Evolutionary conservation across 1,140 invertebrate genomes (phyloP).

Genomic region (Diachasma alloeum): DNA sequence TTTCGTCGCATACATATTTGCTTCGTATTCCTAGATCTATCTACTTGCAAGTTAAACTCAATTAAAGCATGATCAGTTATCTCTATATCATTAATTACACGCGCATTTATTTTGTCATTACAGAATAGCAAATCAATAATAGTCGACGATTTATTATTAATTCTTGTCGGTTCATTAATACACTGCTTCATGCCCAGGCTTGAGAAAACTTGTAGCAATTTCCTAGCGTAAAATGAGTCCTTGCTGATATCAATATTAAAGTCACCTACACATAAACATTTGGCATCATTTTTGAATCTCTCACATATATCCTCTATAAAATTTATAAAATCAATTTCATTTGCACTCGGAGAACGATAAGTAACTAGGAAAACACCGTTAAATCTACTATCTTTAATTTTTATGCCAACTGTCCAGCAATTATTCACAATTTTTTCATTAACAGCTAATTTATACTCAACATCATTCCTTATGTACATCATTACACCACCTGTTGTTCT

Average conservation of each 20-base stretch:
- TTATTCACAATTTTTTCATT: neutral
- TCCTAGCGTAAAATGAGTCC: neutral
- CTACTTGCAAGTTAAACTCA: neutral
- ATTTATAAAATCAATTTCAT: neutral
- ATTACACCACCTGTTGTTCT: constrained; percentile 18
- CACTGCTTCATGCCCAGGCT: neutral
- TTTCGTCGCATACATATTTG: neutral
- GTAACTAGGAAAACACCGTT: neutral
- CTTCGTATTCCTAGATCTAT: neutral
- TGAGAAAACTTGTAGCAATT: neutral
- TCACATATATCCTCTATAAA: neutral
- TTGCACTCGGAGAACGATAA: neutral
- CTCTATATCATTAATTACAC: neutral
- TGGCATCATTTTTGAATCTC: neutral
- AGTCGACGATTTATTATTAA: neutral
- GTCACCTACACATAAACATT: neutral
- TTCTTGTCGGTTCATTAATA: constrained; percentile 1
- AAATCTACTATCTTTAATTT: neutral
- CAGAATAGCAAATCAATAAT: constrained; percentile 11
- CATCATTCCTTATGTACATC: neutral
- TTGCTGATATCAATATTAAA: neutral
- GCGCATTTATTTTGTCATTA: neutral
- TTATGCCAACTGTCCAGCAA: neutral
- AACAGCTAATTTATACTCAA: neutral
- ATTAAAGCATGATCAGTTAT: constrained; percentile 23